phyloP scores from a whole-genome alignment of 2,797 vertebrate genomes.

The Myripristis jacobus region DNA sequence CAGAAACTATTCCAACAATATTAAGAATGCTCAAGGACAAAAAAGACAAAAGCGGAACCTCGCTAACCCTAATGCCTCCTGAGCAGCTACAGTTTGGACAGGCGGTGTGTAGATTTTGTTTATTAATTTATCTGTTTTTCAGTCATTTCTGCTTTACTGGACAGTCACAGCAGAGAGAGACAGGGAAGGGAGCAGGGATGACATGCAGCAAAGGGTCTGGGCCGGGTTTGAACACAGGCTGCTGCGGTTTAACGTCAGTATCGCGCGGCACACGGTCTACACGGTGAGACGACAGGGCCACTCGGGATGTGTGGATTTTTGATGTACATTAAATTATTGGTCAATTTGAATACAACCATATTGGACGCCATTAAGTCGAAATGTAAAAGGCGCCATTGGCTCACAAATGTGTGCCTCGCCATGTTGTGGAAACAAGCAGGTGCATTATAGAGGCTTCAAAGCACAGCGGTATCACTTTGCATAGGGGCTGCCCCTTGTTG shows the following conservation, averaged over 20 bases:
- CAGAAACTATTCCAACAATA: conserved; percentile 27
- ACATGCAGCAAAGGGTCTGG: too few relatives aligned
- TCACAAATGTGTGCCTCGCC: conserved; percentile 41
- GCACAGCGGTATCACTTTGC: conserved; percentile 68
- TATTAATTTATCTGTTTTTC: too few relatives aligned
- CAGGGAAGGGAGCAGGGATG: too few relatives aligned
- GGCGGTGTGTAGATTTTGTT: conserved; percentile 1
- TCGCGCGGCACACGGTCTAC: too few relatives aligned
- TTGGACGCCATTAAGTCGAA: conserved; percentile 16
- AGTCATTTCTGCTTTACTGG: too few relatives aligned
- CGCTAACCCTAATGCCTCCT: conserved; percentile 17
- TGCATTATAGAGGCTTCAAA: conserved; percentile 54
- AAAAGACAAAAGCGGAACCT: conserved; percentile 17
- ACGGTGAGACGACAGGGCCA: too few relatives aligned
- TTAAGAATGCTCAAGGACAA: conserved; percentile 5
- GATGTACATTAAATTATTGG: too few relatives aligned
- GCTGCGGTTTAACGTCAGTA: too few relatives aligned
- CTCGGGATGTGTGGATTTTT: too few relatives aligned
- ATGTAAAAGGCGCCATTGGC: conserved; percentile 30
- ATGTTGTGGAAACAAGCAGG: conserved; percentile 75
- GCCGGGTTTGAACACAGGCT: too few relatives aligned
- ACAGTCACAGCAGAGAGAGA: too few relatives aligned
- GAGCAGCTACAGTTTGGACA: conserved; percentile 14
- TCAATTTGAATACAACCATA: not conserved
- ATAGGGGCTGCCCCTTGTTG: conserved; percentile 67